Conservation (phyloP, 2,797 vertebrate genomes). For the Xenopus petersii region DNA sequence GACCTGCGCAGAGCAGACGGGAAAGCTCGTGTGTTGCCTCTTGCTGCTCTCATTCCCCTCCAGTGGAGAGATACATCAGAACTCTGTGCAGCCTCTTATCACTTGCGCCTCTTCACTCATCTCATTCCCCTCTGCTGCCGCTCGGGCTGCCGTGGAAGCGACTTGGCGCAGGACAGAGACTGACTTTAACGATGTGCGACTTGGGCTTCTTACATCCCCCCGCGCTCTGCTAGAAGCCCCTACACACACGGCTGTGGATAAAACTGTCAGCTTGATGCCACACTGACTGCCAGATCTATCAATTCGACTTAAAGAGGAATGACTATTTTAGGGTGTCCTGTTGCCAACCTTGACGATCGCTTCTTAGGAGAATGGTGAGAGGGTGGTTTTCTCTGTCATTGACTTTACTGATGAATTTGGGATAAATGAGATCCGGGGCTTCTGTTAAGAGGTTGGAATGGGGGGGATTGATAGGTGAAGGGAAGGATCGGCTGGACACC, state of each 20-base stretch:
- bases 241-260: slow-evolving; percentile 3
- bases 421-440: slow-evolving; percentile 17
- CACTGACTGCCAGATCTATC: background rate
- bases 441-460: slow-evolving; percentile 35
- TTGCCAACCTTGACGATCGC: slow-evolving; percentile 35
- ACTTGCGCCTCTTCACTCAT: background rate
- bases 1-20: slow-evolving; percentile 33
- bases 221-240: background rate
- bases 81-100: slow-evolving; percentile 4
- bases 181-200: slow-evolving; percentile 18
- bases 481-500: slow-evolving; percentile 30
- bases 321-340: slow-evolving; percentile 24
- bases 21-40: slow-evolving; percentile 23
- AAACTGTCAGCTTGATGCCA: slow-evolving; percentile 21
- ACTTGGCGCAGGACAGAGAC: slow-evolving; percentile 4
- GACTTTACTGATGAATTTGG: slow-evolving; percentile 33
- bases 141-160: background rate
- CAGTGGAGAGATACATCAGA: slow-evolving; percentile 10
- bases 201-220: slow-evolving; percentile 6
- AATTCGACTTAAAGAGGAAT: slow-evolving; percentile 10
- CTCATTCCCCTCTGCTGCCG: background rate
- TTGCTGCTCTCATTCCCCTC: slow-evolving; percentile 22
- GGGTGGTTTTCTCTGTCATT: slow-evolving; percentile 19
- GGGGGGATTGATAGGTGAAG: slow-evolving; percentile 28
- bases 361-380: slow-evolving; percentile 26